These are phyloP conservation scores for Caenorhabditis latens DNA, from an alignment of 1,140 invertebrate species.

Conservation along the genomic window DNA sequence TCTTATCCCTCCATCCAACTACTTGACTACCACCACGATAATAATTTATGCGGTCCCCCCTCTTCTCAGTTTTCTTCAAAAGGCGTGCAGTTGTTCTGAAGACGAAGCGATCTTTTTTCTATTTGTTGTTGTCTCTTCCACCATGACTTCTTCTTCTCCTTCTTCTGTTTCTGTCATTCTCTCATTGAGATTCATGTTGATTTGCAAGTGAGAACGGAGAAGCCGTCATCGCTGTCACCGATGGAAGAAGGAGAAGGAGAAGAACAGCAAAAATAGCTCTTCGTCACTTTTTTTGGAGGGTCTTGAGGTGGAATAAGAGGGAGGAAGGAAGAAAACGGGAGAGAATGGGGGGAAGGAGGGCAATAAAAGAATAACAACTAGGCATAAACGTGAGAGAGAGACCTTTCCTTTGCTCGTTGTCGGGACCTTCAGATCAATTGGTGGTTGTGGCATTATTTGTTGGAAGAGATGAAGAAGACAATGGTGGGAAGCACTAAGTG, in stretches of 20 bases:
- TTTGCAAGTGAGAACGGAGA: conserved; percentile 49
- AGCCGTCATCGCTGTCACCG: conserved; percentile 10
- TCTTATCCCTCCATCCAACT: not conserved
- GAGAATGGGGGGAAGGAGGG: conserved; percentile 25
- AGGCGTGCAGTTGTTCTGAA: not conserved
- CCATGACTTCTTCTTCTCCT: not conserved
- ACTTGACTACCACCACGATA: no score
- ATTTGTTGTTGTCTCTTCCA: not conserved
- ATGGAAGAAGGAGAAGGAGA: conserved; percentile 1
- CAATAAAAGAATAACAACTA: conserved; percentile 56
- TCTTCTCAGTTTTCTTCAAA: not conserved
- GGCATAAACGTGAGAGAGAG: conserved; percentile 51
- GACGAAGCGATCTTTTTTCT: not conserved
- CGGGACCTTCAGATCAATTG: conserved; percentile 50
- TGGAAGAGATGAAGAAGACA: conserved; percentile 51
- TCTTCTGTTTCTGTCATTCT: conserved; percentile 15
- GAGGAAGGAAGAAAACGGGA: conserved; percentile 42
- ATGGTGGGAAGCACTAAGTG: conserved; percentile 23
- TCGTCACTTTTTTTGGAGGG: conserved; percentile 16
- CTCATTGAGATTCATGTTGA: conserved; percentile 42
- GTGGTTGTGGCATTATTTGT: conserved; percentile 33
- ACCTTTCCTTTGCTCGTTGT: conserved; percentile 33
- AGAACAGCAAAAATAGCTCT: not conserved
- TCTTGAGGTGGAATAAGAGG: not conserved
- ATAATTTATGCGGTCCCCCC: not conserved